A percentile compares a stretch with the other conserved stretches of the same genome.
phyloP scores from a whole-genome alignment of 2,888 invertebrate genomes.

The Xestia rhomboidea region DNA sequence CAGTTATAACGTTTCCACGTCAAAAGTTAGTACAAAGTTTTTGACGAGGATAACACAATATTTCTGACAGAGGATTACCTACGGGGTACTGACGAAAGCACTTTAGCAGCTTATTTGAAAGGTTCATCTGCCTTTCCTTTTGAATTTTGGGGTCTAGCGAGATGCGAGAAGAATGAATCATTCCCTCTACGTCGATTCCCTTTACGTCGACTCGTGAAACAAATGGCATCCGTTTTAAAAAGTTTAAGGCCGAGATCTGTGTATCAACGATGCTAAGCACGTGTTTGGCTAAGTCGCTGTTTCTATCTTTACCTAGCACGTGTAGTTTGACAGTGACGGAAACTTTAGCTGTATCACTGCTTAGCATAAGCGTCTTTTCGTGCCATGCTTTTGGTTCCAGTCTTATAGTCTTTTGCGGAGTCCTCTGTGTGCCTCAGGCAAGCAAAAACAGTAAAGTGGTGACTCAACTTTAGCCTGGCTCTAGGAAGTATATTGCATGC shows the following conservation, averaged over 20 bases:
- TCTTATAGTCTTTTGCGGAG: neutral
- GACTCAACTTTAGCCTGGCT: neutral
- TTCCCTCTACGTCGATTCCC: no score
- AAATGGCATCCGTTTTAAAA: no score
- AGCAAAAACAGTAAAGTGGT: neutral
- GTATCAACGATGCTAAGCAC: neutral
- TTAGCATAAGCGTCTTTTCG: neutral
- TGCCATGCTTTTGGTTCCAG: no score
- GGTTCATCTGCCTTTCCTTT: neutral
- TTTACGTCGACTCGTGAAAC: no score
- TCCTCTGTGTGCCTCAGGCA: neutral
- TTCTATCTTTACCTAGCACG: neutral
- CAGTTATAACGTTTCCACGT: neutral
- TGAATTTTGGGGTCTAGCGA: neutral
- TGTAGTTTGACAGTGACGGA: neutral
- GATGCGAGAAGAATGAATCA: no score
- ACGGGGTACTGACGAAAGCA: constrained; percentile 9
- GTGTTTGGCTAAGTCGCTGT: neutral
- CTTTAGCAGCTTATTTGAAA: constrained; percentile 3
- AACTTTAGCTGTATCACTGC: neutral
- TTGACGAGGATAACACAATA: constrained; percentile 49
- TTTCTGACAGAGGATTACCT: constrained; percentile 10
- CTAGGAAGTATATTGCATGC: neutral
- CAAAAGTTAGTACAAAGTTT: constrained; percentile 38
- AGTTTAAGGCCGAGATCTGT: neutral